Base-by-base conservation (phyloP, 1,140 invertebrate genomes). In the Anthonomus grandis region DNA sequence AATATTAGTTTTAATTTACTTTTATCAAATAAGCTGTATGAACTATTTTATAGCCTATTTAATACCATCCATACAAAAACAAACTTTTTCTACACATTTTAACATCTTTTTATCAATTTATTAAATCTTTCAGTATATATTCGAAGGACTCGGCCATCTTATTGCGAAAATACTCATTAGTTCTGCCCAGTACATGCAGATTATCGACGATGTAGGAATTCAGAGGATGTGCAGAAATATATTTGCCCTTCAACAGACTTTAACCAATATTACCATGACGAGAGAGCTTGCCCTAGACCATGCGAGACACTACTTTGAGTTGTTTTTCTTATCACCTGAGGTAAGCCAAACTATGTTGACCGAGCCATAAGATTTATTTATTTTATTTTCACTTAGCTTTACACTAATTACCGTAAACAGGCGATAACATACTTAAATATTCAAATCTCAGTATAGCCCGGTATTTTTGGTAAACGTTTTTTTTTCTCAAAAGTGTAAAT, bases 141-240 rank as follows among this genome's bases (percentile, higher is more conserved):
- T 98, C 77, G 91, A 95, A 77, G 94, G 94, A 8, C 76, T 98
- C 8, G 93, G 90, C 2, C 90, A 91, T 73, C 73, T 95, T 10
- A 87, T 93, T 38, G 82, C 90, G 0, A 89, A 90, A 56, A 91
- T 94, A 60, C 75, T 95, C 17, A 93, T 94, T 62, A 89, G 85
- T 57, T 87, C 86, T 34, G 86, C 87, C 9, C 86, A 91, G 59
- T 86, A 86, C 67, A 84, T 91, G 66, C 85, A 85, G 57, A 81
- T 85, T 57, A 87, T 91, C 60, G 88, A 91, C 76, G 86, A 90
- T 71, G 84, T 82, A 66, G 87, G 85, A 27, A 86, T 90, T 60
- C 87, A 87, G 65, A 84, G 83, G 69, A 91, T 92, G 86, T 91
- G 89, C 66, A 76, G 91, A 9, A 91, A 94, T 72, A 86, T 93